Conservation (phyloP, 2,888 invertebrate genomes). For the Ariolimax columbianus region DNA sequence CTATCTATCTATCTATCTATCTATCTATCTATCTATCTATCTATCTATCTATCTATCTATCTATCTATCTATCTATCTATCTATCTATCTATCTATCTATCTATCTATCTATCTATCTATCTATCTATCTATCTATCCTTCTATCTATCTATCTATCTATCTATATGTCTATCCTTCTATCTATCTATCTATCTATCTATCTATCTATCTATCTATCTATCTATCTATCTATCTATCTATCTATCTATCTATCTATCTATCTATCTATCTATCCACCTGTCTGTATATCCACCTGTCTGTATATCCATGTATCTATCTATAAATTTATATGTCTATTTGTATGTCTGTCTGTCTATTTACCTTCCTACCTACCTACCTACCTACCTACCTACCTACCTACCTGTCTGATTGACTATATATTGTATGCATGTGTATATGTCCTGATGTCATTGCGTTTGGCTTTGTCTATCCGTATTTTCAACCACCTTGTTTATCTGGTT, state of each 20-base stretch:
- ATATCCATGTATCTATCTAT: too few relatives aligned
- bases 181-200: conserved; percentile 8
- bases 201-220: conserved; percentile 2
- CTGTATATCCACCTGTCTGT: too few relatives aligned
- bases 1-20: conserved; percentile 23
- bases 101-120: conserved; percentile 23
- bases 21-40: conserved; percentile 25
- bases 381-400: background rate
- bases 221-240: conserved; percentile 8
- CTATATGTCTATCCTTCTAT: too few relatives aligned
- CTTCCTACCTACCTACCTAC: background rate
- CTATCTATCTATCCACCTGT: too few relatives aligned
- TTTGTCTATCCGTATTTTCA: background rate
- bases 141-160: background rate
- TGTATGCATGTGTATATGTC: too few relatives aligned
- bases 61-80: conserved; percentile 25
- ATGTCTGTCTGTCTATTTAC: too few relatives aligned
- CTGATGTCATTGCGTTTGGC: too few relatives aligned
- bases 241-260: conserved; percentile 8
- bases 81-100: conserved; percentile 25
- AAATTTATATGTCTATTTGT: too few relatives aligned
- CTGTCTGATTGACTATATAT: too few relatives aligned
- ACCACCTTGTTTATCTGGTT: background rate
- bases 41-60: background rate
- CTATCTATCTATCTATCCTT: conserved; percentile 13